Evolutionary conservation across 2,113 vertebrate genomes (phyloP).

Genomic region (Pollimyrus isidori): DNA sequence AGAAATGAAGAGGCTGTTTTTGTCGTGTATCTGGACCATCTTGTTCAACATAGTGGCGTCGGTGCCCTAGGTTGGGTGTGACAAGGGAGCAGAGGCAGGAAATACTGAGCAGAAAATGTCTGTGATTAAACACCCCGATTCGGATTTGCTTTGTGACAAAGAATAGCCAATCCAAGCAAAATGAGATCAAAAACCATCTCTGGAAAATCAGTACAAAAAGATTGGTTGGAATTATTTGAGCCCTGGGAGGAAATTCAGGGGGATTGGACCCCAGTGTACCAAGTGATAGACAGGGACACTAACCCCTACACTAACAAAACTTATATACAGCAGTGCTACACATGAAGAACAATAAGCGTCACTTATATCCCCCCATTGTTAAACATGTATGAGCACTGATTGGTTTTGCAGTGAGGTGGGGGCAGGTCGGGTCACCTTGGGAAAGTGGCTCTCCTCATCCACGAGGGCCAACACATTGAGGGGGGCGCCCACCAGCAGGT

Average conservation of each 20-base stretch:
- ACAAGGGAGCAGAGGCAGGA: background rate
- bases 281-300: background rate
- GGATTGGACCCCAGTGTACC: background rate
- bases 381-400: background rate
- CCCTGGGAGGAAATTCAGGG: background rate
- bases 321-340: background rate
- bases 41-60: slow-evolving; percentile 83
- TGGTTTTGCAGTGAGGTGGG: background rate
- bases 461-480: slow-evolving; percentile 87
- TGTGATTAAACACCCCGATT: background rate
- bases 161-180: background rate
- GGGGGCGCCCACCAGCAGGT: slow-evolving; percentile 73
- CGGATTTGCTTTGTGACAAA: background rate
- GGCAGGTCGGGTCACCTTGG: slow-evolving; percentile 62
- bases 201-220: background rate
- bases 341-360: background rate
- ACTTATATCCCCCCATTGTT: background rate
- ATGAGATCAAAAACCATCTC: background rate
- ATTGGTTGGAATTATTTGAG: background rate
- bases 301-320: background rate
- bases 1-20: slow-evolving; percentile 69
- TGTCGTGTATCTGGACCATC: slow-evolving; percentile 69
- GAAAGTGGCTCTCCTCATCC: slow-evolving; percentile 92
- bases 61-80: slow-evolving; percentile 68
- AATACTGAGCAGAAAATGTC: background rate